These are phyloP conservation scores for Willowsia nigromaculata DNA, from an alignment of 2,888 invertebrate species.

Conservation along the genomic window DNA sequence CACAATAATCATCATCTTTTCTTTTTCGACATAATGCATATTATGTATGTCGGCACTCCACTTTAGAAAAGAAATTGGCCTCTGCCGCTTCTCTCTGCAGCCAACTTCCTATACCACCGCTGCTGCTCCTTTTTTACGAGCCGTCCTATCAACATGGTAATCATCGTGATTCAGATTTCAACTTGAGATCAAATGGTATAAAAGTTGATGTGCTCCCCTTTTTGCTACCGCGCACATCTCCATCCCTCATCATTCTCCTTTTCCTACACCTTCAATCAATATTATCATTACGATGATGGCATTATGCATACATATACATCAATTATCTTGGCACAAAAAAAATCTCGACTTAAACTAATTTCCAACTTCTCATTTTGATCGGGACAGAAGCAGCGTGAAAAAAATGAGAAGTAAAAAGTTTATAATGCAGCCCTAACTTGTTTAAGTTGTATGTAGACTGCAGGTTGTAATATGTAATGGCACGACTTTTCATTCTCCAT, in stretches of 20 bases:
- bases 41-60: not conserved
- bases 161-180: slow-evolving; percentile 66
- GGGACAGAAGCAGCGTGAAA: not conserved
- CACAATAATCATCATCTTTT: slow-evolving; percentile 38
- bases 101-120: not conserved
- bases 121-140: slow-evolving; percentile 56
- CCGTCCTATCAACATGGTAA: slow-evolving; percentile 67
- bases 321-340: slow-evolving; percentile 24
- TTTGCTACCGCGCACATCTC: slow-evolving; percentile 57
- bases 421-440: too few species aligned
- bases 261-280: slow-evolving; percentile 60
- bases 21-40: slow-evolving; percentile 19
- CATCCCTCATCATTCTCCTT: not conserved
- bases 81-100: slow-evolving; percentile 38
- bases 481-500: not conserved
- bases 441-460: too few species aligned
- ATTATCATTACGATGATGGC: slow-evolving; percentile 56
- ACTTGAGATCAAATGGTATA: slow-evolving; percentile 46
- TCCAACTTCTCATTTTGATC: slow-evolving; percentile 33
- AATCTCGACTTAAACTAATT: slow-evolving; percentile 51
- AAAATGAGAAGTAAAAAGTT: not conserved
- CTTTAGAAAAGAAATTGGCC: slow-evolving; percentile 55
- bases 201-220: slow-evolving; percentile 35
- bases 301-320: slow-evolving; percentile 58
- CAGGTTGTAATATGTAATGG: not conserved